Percentiles rank a stretch among this genome's conserved stretches.
Evolutionary conservation across 2,888 invertebrate genomes (phyloP).

Genomic region (Papilio protenor): DNA sequence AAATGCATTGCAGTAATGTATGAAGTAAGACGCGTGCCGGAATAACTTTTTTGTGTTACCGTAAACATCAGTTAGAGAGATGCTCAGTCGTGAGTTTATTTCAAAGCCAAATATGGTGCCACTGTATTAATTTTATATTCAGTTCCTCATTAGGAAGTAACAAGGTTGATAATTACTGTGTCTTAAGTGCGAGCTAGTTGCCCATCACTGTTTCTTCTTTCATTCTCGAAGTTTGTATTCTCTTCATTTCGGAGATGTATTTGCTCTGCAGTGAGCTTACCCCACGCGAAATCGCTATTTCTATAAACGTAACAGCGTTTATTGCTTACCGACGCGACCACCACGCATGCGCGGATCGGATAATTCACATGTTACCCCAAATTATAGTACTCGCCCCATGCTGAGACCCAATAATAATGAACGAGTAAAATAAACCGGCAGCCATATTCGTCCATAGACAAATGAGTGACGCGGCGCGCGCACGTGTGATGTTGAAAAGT

Average conservation of each 20-base stretch:
- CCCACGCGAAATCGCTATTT: conserved; percentile 75
- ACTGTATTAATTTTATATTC: background rate
- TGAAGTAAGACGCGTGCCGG: conserved; percentile 16
- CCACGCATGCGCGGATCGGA: conserved; percentile 80
- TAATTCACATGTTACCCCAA: conserved; percentile 80
- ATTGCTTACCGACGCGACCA: conserved; percentile 71
- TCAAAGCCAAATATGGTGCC: background rate
- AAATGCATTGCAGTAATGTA: background rate
- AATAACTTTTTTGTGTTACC: background rate
- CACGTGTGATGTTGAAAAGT: conserved; percentile 63
- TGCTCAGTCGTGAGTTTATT: background rate
- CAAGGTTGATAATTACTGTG: background rate
- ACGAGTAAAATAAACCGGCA: conserved; percentile 52
- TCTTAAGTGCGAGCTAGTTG: background rate
- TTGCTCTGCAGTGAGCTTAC: conserved; percentile 48
- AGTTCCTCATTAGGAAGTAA: background rate
- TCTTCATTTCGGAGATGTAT: background rate
- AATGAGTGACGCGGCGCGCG: conserved; percentile 64
- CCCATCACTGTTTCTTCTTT: background rate
- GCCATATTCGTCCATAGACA: conserved; percentile 73
- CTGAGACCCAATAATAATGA: conserved; percentile 76
- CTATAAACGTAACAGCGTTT: conserved; percentile 63
- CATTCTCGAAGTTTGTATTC: background rate
- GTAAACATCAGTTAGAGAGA: background rate
- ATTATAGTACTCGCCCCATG: conserved; percentile 78